These are phyloP conservation scores for Pycnomerus fuliginosus DNA, from an alignment of 2,888 invertebrate genomes.

Conservation along the genomic window DNA sequence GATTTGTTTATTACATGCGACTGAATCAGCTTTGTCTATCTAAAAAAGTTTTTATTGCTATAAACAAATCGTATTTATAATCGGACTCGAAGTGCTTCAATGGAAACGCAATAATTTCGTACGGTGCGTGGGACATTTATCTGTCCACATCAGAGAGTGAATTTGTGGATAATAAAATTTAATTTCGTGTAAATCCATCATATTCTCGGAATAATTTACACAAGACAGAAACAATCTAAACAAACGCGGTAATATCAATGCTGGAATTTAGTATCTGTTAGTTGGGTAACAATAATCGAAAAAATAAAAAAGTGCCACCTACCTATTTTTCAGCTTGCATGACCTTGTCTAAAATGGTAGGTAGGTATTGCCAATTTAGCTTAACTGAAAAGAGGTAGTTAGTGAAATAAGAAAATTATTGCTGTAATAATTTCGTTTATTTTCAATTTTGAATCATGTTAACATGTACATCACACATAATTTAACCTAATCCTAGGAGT, in stretches of 20 bases:
- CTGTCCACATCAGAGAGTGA: no score
- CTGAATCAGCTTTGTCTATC: no score
- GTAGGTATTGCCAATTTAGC: slow-evolving; percentile 35
- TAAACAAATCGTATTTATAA: no score
- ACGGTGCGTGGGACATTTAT: no score
- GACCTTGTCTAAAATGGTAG: slow-evolving; percentile 19
- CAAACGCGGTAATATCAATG: slow-evolving; percentile 29
- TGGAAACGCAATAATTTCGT: no score
- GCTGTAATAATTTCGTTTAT: slow-evolving; percentile 52
- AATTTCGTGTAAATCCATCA: no score
- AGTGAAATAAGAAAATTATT: slow-evolving; percentile 29
- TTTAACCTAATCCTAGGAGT: slow-evolving; percentile 44
- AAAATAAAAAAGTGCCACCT: slow-evolving; percentile 48
- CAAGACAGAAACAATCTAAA: no score
- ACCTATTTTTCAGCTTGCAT: slow-evolving; percentile 43
- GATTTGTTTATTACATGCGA: no score
- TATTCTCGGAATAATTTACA: no score
- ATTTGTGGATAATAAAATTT: no score
- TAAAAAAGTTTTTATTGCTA: no score
- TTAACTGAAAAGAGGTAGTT: slow-evolving; percentile 32
- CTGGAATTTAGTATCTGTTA: slow-evolving; percentile 50
- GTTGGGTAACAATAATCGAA: slow-evolving; percentile 32
- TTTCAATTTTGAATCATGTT: slow-evolving; percentile 53
- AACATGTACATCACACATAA: slow-evolving; percentile 56
- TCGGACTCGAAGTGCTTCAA: no score